Base-by-base conservation (phyloP, 2,113 vertebrate genomes). In the Chlorodrepanis virens region DNA sequence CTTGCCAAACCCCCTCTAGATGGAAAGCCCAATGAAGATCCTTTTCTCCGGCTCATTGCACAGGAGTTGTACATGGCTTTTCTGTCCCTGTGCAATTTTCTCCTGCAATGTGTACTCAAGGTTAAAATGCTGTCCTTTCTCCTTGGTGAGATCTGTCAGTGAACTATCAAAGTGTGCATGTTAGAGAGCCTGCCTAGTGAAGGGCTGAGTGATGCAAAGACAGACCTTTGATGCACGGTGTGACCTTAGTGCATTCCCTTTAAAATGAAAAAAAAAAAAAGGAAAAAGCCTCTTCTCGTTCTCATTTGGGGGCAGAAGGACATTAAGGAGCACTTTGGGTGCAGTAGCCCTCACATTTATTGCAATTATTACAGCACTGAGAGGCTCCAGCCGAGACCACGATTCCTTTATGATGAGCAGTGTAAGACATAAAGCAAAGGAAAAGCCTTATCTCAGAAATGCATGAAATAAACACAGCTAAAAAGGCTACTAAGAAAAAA, bases 41-140 rank as follows among this genome's bases (percentile, higher is more conserved):
- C 59, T 94, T 96, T 83, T 79, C 83, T 82, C 29, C 19, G 37
- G 81, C 89, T 94, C 90, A 91, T 93, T 80, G 90, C 87, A 94
- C 65, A 75, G 53, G 39, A 93, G 70, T 75, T 67, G 74, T 83
- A 56, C 77, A 42, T 6, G 76, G 39, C 19, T 91, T 89, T 90
- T 61, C 60, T 83, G 72, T 70, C 47, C 75, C 87, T 29, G 35
- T 79, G 93, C 68, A 75, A 91, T 94, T 96, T 93, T 84, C 83
- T 70, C 83, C 68, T 81, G 53, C 93, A 50, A 10, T 57, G 81
- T 93, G 85, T 87, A 33, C 88, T 83, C 80, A 91, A 96, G 79
- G 80, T 91, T 94, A 96, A 94, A 96, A 92, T 14, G 63, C 81
- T 78, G 77, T 86, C 92, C 91, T 83, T 92, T 76, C 87, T 90